Evolutionary conservation across 23 tunicate species (phyloP).

Genomic region (Ascidia mentula): DNA sequence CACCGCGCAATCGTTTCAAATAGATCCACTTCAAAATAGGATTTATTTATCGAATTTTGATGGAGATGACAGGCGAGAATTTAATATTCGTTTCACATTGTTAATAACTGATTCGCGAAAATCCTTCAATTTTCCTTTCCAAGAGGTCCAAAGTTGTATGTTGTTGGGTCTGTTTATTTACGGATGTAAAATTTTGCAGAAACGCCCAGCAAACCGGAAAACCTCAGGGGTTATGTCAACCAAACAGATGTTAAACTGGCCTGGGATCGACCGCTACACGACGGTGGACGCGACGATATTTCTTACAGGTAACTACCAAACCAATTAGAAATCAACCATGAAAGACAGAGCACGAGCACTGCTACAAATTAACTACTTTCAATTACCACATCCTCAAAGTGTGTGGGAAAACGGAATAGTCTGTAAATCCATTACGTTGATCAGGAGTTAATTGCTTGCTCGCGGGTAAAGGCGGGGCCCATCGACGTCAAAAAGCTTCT

Average conservation of each 20-base stretch:
- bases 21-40: too few relatives aligned
- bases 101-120: too few relatives aligned
- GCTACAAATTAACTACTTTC: neutral
- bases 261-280: constrained; percentile 65
- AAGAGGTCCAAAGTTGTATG: too few relatives aligned
- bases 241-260: constrained; percentile 44
- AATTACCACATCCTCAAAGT: neutral
- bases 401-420: neutral
- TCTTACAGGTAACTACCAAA: constrained; percentile 59
- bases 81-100: too few relatives aligned
- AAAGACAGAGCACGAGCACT: neutral
- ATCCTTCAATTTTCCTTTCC: too few relatives aligned
- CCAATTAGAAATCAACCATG: neutral
- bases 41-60: too few relatives aligned
- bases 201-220: constrained; percentile 59
- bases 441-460: neutral
- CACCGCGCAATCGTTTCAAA: too few relatives aligned
- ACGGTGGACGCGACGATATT: constrained; percentile 63
- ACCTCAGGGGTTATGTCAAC: constrained; percentile 42
- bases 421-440: neutral
- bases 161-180: too few relatives aligned
- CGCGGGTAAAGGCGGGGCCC: neutral
- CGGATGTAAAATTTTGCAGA: constrained; percentile 23
- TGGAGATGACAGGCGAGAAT: too few relatives aligned
- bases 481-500: neutral